Evolutionary conservation across 2,888 invertebrate genomes (phyloP), one percentile per base, ranked within the genome.

Genomic region (Clanis bilineata): DNA sequence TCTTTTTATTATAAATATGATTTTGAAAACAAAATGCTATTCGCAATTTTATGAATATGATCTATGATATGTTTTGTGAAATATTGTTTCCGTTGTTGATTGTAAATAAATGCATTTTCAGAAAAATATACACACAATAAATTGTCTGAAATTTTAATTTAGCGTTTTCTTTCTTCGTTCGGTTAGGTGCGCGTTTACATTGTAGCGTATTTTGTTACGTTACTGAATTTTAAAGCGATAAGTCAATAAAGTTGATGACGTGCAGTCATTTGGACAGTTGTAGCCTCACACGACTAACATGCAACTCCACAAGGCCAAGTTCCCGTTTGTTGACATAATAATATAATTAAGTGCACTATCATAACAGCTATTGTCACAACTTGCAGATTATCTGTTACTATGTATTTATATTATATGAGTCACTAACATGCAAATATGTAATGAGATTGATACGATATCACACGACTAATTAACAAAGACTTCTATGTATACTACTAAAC

Each of bases 221-320:
- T 64, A 66, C 64, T 68, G 63, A 69, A 18, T 18, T 10, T n/a
- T 5, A 47, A 32, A 51, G 62, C 72, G 76, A 81, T 77, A 77
- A 80, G 85, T 86, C 77, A 74, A 88, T 90, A 88, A 83, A 89
- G 92, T 92, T 90, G 92, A 92, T 92, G 92, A 90, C 90, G 92
- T 91, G 91, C 77, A 80, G 84, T 86, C 84, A 80, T 83, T 80
- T 83, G 83, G 83, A 78, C 80, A 80, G 76, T 80, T 85, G 88
- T 87, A 90, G 88, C 85, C 92, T 91, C 86, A 91, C 90, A 91
- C 82, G 80, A 93, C 92, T 92, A 92, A 92, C 91, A 86, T 79
- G 87, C 89, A 86, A 87, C 89, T 92, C 93, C 92, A 92, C 93
- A 92, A 93, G 93, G 93, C 92, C 93, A 92, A 91, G 92, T 90